Evolutionary conservation across 2,888 invertebrate species (phyloP), one percentile per base, ranked within the genome.

Genomic region (Xanthorhoe spadicearia): DNA sequence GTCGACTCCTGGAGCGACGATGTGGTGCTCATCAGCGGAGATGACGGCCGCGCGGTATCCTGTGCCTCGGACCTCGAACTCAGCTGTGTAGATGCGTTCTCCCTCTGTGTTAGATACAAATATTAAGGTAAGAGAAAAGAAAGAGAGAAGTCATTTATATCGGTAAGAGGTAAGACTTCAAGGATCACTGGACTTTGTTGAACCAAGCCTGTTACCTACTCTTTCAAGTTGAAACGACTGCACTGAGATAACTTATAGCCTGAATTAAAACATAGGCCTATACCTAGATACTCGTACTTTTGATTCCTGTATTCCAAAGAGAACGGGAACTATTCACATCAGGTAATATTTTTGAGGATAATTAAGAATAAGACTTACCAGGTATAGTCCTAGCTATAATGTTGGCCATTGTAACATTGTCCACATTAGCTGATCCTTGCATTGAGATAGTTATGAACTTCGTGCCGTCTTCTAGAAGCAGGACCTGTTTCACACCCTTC

Each of bases 1-100:
- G 78, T 98, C 98, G 0, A 97, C 95, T 0, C 97, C 97, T 0
- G 96, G 95, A 6, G 96, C 95, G 0, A 97, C 95, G 3, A 99
- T 92, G 77, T 96, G 95, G 23, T 95, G 94, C 53, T 96, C 96
- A 83, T 99, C 98, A 0, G 96, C 95, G 0, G 98, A 97, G 0
- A 98, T 94, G 0, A 97, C 97, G 0, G 96, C 96, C 23, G 95
- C 94, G 69, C 96, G 95, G 83, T 97, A 98, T 2, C 97, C 87
- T 93, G 96, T 90, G 0, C 91, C 89, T 55, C 97, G 94, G 0
- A 98, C 95, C 5, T 96, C 95, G 81, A 96, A 98, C 56, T 98
- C 98, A 74, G 97, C 96, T 15, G 95, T 95, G 86, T 97, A 99
- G 50, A 97, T 93, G 71, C 94, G 94, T 57, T 95, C 95, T 0